Conservation (phyloP, 2,113 vertebrate species). For the Pogona vitticeps region DNA sequence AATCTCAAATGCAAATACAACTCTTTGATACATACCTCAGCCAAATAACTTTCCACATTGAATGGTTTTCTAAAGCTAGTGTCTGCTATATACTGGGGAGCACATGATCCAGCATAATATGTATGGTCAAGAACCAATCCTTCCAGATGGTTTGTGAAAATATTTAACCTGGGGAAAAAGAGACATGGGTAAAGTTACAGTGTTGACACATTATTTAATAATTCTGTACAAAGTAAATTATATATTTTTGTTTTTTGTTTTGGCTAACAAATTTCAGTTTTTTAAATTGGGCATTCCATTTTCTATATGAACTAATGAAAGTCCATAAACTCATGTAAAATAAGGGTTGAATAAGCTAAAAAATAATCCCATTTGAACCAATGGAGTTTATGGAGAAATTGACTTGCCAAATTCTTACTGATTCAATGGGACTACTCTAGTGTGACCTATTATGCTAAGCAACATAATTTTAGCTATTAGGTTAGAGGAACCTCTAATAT, state of each 20-base stretch:
- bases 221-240: neutral
- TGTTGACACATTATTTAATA: neutral
- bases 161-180: conserved; percentile 80
- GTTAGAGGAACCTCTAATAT: no score
- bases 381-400: neutral
- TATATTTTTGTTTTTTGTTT: neutral
- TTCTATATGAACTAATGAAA: neutral
- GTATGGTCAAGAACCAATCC: conserved; percentile 90
- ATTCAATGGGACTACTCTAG: no score
- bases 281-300: neutral
- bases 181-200: neutral
- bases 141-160: conserved; percentile 85
- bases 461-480: no score
- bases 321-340: neutral
- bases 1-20: neutral
- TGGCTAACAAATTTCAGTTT: neutral
- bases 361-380: neutral
- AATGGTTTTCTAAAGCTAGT: conserved; percentile 88
- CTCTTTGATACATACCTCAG: conserved; percentile 75
- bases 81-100: conserved; percentile 85
- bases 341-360: neutral
- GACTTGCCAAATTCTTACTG: no score
- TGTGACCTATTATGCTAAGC: no score
- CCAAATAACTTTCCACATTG: conserved; percentile 87
- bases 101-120: conserved; percentile 88